These are phyloP conservation scores for Bursaphelenchus okinawaensis DNA, from an alignment of 2,888 invertebrate genomes.

Conservation along the genomic window DNA sequence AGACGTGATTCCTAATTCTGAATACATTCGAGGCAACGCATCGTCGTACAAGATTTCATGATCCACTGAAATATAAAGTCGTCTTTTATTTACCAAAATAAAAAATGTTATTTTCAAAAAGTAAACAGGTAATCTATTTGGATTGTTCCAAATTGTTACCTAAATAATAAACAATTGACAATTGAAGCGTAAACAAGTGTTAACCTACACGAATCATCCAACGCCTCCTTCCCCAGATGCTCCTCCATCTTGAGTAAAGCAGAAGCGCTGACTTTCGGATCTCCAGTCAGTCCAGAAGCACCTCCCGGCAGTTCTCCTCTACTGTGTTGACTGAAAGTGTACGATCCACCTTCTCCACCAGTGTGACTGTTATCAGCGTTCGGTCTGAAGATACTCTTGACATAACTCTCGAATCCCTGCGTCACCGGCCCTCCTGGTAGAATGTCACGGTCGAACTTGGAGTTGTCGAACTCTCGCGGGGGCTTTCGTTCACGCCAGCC, in stretches of 20 bases:
- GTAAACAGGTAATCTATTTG: no score
- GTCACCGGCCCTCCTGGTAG: conserved; percentile 44
- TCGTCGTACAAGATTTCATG: not conserved
- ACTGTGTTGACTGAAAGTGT: not conserved
- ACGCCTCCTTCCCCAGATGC: conserved; percentile 41
- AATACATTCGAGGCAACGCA: not conserved
- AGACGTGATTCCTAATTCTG: conserved; percentile 18
- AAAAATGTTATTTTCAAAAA: not conserved
- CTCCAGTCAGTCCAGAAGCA: conserved; percentile 12
- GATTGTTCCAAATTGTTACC: no score
- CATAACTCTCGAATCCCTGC: conserved; percentile 40
- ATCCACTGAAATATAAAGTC: no score
- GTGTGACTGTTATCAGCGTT: not conserved
- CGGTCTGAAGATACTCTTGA: conserved; percentile 20
- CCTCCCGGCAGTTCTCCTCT: not conserved
- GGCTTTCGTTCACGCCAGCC: conserved; percentile 50
- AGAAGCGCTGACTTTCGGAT: conserved; percentile 39
- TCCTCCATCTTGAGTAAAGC: conserved; percentile 48
- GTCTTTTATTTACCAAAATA: no score
- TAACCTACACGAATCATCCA: conserved; percentile 40
- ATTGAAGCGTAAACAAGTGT: not conserved
- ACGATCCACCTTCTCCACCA: not conserved
- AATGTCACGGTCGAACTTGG: conserved; percentile 29
- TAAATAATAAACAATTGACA: no score
- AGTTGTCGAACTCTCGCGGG: conserved; percentile 22